These are phyloP conservation scores for Ctenopoma multispine DNA, from an alignment of 2,797 vertebrate genomes.

Conservation along the genomic window DNA sequence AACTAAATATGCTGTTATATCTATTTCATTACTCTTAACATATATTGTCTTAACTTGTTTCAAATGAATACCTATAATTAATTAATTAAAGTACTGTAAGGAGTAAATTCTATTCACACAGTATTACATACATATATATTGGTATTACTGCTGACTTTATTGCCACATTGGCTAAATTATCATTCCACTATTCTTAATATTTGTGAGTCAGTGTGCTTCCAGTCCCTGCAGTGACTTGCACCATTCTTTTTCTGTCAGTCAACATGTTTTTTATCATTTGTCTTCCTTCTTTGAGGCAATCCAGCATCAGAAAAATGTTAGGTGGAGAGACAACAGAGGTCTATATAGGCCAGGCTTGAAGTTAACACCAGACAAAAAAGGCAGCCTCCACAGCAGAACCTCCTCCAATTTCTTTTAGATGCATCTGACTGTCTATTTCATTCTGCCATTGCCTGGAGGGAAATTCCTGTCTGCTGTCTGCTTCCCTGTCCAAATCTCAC, in stretches of 20 bases:
- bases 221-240: constrained; percentile 25
- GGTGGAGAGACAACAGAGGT: constrained; percentile 38
- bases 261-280: constrained; percentile 45
- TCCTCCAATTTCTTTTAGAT: constrained; percentile 54
- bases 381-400: constrained; percentile 31
- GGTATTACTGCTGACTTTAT: constrained; percentile 34
- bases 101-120: constrained; percentile 44
- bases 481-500: constrained; percentile 41
- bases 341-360: constrained; percentile 47
- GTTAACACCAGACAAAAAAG: constrained; percentile 48
- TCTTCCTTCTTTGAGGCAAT: constrained; percentile 39
- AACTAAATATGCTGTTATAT: constrained; percentile 15
- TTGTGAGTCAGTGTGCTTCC: constrained; percentile 27
- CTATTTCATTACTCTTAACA: constrained; percentile 42
- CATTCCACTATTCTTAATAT: constrained; percentile 45
- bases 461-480: constrained; percentile 36
- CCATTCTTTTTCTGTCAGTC: constrained; percentile 32
- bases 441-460: constrained; percentile 42
- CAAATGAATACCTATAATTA: constrained; percentile 44
- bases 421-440: constrained; percentile 58
- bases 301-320: constrained; percentile 35
- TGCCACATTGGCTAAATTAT: constrained; percentile 34
- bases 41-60: constrained; percentile 41
- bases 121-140: constrained; percentile 32
- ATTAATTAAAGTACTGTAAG: constrained; percentile 50